phyloP scores from a whole-genome alignment of 2,888 invertebrate genomes.

The Drosophila rellima region DNA sequence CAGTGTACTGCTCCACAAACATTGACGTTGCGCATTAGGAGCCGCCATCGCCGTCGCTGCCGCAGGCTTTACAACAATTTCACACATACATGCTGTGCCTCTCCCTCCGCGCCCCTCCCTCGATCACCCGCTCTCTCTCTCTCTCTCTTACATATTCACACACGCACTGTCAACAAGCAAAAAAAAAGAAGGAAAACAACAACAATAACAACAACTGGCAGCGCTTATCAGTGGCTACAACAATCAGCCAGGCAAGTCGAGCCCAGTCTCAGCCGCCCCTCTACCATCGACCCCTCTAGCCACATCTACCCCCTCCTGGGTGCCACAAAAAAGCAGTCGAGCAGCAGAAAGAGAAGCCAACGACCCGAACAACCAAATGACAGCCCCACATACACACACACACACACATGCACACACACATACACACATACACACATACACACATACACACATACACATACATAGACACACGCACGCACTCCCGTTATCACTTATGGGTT shows the following conservation, averaged over 20 bases:
- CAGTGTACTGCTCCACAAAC: constrained; percentile 34
- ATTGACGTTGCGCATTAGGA: constrained; percentile 59
- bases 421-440: constrained; percentile 15
- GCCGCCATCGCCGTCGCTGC: constrained; percentile 28
- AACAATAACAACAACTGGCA: constrained; percentile 29
- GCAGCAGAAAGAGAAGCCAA: constrained; percentile 58
- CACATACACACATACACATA: constrained; percentile 15
- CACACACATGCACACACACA: constrained; percentile 16
- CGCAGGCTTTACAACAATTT: constrained; percentile 70
- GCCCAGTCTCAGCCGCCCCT: constrained; percentile 13
- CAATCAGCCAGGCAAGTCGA: constrained; percentile 55
- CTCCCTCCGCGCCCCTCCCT: neutral
- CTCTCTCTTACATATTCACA: neutral
- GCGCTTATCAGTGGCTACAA: constrained; percentile 70
- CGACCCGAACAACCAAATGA: constrained; percentile 73
- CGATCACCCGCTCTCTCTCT: neutral
- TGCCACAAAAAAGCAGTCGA: constrained; percentile 44
- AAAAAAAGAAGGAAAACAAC: neutral
- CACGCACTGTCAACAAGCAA: constrained; percentile 37
- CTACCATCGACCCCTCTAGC: neutral
- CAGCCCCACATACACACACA: constrained; percentile 44
- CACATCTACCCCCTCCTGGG: neutral
- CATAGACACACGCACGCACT: constrained; percentile 10
- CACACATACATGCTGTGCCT: constrained; percentile 45
- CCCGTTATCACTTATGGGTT: constrained; percentile 67